Conservation (phyloP, 2,888 invertebrate species). For the Troides oblongomaculatus region DNA sequence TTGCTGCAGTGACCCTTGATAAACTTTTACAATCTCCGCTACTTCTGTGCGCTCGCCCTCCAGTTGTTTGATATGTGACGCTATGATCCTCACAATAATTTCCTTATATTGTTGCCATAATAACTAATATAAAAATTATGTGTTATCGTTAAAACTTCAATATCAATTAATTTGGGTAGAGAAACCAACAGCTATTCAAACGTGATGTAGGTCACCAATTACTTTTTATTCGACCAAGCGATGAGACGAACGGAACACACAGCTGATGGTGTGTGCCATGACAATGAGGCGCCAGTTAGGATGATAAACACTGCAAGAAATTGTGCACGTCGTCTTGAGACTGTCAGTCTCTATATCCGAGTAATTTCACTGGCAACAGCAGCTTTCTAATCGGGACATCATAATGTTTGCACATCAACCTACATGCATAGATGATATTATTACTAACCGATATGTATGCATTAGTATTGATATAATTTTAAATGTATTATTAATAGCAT, state of each 20-base stretch:
- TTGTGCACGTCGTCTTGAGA: no score
- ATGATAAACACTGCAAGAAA: no score
- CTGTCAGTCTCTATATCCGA: no score
- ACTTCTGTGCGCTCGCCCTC: conserved; percentile 52
- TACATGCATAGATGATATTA: no score
- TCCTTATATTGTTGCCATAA: not conserved
- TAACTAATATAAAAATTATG: not conserved
- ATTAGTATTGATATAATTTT: conserved; percentile 19
- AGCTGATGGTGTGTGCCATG: no score
- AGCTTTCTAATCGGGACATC: no score
- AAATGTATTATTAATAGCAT: conserved; percentile 9
- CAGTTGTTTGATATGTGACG: conserved; percentile 47
- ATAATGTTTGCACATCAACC: no score
- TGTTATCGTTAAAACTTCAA: not conserved
- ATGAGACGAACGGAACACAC: no score
- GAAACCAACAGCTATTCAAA: not conserved
- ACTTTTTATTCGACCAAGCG: no score
- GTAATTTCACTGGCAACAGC: no score
- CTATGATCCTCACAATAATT: conserved; percentile 12
- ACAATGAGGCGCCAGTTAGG: no score
- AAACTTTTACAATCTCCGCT: conserved; percentile 63
- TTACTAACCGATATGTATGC: no score
- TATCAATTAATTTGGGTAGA: not conserved
- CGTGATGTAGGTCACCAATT: not conserved
- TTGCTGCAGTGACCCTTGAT: conserved; percentile 61